Base-by-base conservation (phyloP, 2,113 vertebrate genomes). In the Bubo blakistoni region DNA sequence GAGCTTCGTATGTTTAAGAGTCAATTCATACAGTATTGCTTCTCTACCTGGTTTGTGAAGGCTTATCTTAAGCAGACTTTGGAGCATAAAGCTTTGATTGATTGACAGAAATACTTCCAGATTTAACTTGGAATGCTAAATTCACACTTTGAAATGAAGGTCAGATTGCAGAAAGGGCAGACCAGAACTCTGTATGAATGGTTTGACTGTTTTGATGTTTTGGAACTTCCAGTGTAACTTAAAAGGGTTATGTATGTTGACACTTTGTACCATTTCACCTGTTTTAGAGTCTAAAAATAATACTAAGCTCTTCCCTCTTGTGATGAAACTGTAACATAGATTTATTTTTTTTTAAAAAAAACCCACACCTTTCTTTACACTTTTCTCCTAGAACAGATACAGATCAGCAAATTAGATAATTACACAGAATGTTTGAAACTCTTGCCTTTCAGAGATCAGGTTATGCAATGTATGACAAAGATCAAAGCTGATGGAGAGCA, bases 401-500 rank as follows among this genome's bases (percentile, higher is more conserved):
- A 70, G 36, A 88, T 90, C 72, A 96, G 32, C 47, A 81, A 61
- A 71, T 92, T 71, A 81, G n/a, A 70, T 72, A 86, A 66, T 63
- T 32, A 42, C 44, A 79, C 0, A 0, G 42, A 86, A 78, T 5
- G 4, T 88, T 92, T 93, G 83, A 84, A 88, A 84, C 47, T 51
- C 46, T 67, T 86, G 81, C 36, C 57, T 92, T 78, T 83, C 42
- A 38, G 16, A 26, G 16, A 52, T 32, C 25, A 72, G 30, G 44
- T 95, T 95, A 69, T 76, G 91, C 83, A 72, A 84, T 59, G 17
- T 79, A 49, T 84, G 90, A 95, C 77, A 86, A 73, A 92, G 72
- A 81, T 88, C 69, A 65, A 92, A 46, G 59, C 44, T 63, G 72
- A 87, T 8, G 2, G 54, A 77, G 74, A 81, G 47, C 20, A 65